A percentile compares a stretch with the other conserved stretches of the same genome.
phyloP scores from a whole-genome alignment of 2,113 vertebrate genomes.

The Gorsachius goisagi region DNA sequence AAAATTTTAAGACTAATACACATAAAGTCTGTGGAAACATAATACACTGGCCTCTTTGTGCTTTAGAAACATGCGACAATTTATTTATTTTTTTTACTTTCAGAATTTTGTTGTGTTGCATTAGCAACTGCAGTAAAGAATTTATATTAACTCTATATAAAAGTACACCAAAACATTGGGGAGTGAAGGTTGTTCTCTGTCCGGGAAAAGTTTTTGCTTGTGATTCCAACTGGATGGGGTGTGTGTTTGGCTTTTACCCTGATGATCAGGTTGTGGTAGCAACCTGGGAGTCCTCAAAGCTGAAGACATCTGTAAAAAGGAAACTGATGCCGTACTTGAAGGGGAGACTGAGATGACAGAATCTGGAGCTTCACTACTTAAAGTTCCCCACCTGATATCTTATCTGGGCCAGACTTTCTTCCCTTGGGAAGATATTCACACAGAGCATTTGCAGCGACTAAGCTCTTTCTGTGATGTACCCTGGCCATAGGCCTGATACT shows the following conservation, averaged over 20 bases:
- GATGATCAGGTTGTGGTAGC: neutral
- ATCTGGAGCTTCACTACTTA: neutral
- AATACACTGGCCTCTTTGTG: conserved; percentile 49
- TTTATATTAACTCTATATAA: neutral
- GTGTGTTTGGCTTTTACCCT: neutral
- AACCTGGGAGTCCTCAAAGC: neutral
- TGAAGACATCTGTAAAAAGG: neutral
- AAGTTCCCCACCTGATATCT: neutral
- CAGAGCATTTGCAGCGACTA: neutral
- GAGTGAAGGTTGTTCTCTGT: neutral
- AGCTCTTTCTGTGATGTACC: neutral
- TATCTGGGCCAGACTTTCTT: neutral
- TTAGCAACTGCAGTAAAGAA: neutral
- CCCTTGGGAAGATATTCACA: neutral
- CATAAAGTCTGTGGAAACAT: conserved; percentile 30
- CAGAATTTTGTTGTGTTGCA: neutral
- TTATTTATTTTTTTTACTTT: neutral
- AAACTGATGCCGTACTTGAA: neutral
- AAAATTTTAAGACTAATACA: conserved; percentile 14
- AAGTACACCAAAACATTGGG: neutral
- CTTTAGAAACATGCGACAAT: neutral
- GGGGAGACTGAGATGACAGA: neutral
- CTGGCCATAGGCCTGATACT: neutral
- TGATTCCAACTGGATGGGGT: neutral
- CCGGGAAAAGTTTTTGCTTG: neutral